A percentile compares a stretch with the other conserved stretches of the same genome.
Evolutionary conservation across 1,140 invertebrate genomes (phyloP).

Genomic region (Anastrepha obliqua): DNA sequence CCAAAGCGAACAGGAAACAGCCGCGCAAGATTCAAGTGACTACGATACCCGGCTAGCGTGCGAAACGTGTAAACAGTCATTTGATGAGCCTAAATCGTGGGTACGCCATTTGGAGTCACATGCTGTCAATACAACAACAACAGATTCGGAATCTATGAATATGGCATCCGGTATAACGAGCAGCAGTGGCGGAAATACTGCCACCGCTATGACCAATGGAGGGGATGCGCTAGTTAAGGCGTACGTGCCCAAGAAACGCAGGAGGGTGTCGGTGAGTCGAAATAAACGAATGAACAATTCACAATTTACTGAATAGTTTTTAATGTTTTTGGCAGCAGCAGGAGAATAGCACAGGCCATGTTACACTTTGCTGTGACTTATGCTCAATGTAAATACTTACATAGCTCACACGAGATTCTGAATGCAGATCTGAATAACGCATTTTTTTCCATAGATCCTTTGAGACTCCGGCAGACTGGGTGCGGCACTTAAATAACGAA

Average conservation of each 20-base stretch:
- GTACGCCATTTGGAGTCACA: constrained; percentile 87
- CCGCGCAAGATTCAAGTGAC: neutral
- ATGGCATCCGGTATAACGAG: neutral
- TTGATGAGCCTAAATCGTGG: constrained; percentile 86
- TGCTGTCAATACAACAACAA: constrained; percentile 55
- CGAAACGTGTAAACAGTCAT: constrained; percentile 88
- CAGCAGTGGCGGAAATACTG: constrained; percentile 74
- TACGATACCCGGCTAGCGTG: constrained; percentile 85
- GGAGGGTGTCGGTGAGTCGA: constrained; percentile 75
- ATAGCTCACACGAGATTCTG: neutral
- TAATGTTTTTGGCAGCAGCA: constrained; percentile 66
- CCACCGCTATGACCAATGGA: constrained; percentile 15
- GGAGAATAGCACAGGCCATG: constrained; percentile 70
- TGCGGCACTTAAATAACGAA: constrained; percentile 86
- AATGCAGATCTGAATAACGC: neutral
- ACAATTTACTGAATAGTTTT: neutral
- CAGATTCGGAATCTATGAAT: neutral
- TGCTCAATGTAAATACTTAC: constrained; percentile 81
- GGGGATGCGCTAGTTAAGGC: constrained; percentile 68
- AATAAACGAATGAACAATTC: neutral
- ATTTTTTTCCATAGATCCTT: constrained; percentile 74
- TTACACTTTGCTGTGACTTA: constrained; percentile 80
- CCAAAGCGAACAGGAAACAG: constrained; percentile 11
- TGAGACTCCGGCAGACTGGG: constrained; percentile 88
- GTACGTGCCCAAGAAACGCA: constrained; percentile 77